These are phyloP conservation scores for Cossypha niveicapilla DNA, from an alignment of 2,797 vertebrate species.

Conservation along the genomic window DNA sequence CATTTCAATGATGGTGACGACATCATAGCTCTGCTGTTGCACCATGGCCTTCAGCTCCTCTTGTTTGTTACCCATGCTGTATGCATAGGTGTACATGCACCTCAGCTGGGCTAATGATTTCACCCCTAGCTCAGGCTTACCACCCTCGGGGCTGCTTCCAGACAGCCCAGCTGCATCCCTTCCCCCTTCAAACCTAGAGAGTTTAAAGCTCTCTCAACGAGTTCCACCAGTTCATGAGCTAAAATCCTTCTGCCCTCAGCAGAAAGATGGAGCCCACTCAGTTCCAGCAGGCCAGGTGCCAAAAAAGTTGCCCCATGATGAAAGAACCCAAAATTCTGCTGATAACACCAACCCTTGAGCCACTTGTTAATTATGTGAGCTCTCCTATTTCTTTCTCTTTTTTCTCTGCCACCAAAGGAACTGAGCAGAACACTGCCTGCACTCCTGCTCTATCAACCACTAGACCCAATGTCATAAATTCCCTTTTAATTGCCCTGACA, in stretches of 20 bases:
- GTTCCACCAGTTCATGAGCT: neutral
- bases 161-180: neutral
- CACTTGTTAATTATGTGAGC: neutral
- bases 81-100: neutral
- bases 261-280: neutral
- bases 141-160: neutral
- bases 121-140: neutral
- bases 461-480: neutral
- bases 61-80: neutral
- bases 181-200: neutral
- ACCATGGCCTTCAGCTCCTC: neutral
- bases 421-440: neutral
- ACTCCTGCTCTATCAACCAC: too few relatives aligned
- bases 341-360: neutral
- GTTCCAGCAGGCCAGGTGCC: neutral
- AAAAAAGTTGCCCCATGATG: neutral
- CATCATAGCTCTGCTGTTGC: neutral
- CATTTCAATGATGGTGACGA: neutral
- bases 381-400: neutral
- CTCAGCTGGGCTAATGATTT: neutral
- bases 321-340: neutral
- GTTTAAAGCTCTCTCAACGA: neutral
- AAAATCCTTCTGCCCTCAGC: neutral
- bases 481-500: neutral
- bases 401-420: neutral